Conservation (phyloP, 2,888 invertebrate genomes). For the Scelioninae gen. 1 region DNA sequence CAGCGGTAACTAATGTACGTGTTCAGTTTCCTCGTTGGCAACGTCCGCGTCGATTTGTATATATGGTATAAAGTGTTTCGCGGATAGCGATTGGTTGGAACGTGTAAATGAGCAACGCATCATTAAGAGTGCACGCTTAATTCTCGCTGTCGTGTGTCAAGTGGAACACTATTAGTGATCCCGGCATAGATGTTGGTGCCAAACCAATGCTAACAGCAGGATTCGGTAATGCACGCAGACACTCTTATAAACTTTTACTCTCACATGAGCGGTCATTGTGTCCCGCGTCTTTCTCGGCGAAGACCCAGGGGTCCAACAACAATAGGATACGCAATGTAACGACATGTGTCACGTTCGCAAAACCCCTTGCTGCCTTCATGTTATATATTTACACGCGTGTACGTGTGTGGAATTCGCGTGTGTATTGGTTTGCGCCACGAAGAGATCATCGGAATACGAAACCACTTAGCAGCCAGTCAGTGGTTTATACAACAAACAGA, state of each 20-base stretch:
- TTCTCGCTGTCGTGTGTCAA: constrained; percentile 78
- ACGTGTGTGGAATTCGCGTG: constrained; percentile 45
- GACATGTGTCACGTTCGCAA: constrained; percentile 83
- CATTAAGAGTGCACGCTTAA: constrained; percentile 44
- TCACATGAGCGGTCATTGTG: constrained; percentile 12
- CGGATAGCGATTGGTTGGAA: constrained; percentile 49
- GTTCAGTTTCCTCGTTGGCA: constrained; percentile 46
- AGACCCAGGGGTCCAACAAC: constrained; percentile 73
- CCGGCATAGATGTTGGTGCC: constrained; percentile 65
- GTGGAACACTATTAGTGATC: constrained; percentile 80
- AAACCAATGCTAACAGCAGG: constrained; percentile 34
- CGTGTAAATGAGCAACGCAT: constrained; percentile 65
- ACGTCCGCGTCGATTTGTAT: constrained; percentile 42
- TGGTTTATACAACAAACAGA: constrained; percentile 82
- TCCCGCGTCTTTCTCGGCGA: constrained; percentile 35
- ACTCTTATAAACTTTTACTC: background rate
- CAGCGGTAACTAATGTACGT: too few relatives aligned
- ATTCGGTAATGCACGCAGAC: too few relatives aligned
- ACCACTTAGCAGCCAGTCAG: constrained; percentile 83
- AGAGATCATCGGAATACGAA: constrained; percentile 79
- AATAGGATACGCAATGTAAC: constrained; percentile 82
- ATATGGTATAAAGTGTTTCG: constrained; percentile 16
- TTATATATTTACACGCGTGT: constrained; percentile 50
- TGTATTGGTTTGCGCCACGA: constrained; percentile 33
- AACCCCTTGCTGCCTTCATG: constrained; percentile 73